These are phyloP conservation scores for Portevinia maculata DNA, from an alignment of 2,888 invertebrate species.

Conservation along the genomic window DNA sequence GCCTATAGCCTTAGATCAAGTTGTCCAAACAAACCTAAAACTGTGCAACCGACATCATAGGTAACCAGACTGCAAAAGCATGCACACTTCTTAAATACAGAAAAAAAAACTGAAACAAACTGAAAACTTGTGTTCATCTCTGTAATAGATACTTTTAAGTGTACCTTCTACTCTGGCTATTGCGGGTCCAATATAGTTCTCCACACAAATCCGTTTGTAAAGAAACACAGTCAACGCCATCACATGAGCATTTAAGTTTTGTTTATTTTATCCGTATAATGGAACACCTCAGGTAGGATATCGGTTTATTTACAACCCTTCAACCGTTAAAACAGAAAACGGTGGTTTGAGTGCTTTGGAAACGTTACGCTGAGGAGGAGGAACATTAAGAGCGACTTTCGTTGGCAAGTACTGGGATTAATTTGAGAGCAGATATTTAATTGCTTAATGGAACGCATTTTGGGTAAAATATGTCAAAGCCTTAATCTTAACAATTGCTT, in stretches of 20 bases:
- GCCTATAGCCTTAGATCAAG: neutral
- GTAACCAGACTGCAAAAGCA: slow-evolving; percentile 51
- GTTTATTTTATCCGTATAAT: slow-evolving; percentile 1
- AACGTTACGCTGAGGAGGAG: no score
- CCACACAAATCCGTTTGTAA: slow-evolving; percentile 3
- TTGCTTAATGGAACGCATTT: no score
- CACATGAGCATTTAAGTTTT: slow-evolving; percentile 39
- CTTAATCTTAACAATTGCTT: no score
- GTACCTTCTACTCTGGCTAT: neutral
- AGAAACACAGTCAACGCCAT: slow-evolving; percentile 58
- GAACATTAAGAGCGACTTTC: no score
- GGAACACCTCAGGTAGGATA: slow-evolving; percentile 3
- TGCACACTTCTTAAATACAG: slow-evolving; percentile 2
- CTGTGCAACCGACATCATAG: slow-evolving; percentile 51
- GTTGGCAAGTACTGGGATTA: no score
- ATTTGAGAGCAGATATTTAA: no score
- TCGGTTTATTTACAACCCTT: slow-evolving; percentile 54
- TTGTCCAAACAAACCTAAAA: slow-evolving; percentile 15
- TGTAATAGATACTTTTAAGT: slow-evolving; percentile 59
- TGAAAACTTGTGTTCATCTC: slow-evolving; percentile 63
- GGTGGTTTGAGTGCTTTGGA: neutral
- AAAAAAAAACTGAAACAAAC: slow-evolving; percentile 45
- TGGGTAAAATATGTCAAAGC: no score
- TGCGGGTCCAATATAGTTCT: slow-evolving; percentile 30
- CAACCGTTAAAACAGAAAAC: slow-evolving; percentile 47